These are phyloP conservation scores for Dromiciops gliroides DNA, from an alignment of 2,113 vertebrate species.

Conservation along the genomic window DNA sequence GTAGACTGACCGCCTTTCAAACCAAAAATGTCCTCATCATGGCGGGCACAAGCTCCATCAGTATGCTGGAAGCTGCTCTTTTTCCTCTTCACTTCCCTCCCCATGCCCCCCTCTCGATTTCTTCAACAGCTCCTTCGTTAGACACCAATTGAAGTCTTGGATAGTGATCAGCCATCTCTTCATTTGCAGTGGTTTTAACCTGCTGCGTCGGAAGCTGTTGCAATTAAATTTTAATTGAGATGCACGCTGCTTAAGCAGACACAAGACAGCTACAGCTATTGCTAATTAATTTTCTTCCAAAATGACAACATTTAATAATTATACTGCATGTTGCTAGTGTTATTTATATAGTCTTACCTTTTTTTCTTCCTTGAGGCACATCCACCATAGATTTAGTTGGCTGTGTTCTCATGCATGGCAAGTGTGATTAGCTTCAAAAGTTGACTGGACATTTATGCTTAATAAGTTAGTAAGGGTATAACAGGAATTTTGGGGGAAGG, in stretches of 20 bases:
- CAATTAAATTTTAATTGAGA: constrained; percentile 89
- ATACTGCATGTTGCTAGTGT: constrained; percentile 75
- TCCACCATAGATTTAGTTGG: constrained; percentile 71
- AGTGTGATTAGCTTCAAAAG: constrained; percentile 65
- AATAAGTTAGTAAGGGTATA: not conserved
- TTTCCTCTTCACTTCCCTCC: constrained; percentile 3
- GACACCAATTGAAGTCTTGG: constrained; percentile 32
- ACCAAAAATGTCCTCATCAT: not conserved
- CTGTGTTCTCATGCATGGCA: constrained; percentile 66
- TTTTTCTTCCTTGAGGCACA: constrained; percentile 54
- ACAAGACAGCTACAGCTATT: constrained; percentile 84
- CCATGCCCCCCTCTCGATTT: constrained; percentile 24
- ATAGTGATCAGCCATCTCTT: constrained; percentile 56
- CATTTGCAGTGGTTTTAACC: constrained; percentile 78
- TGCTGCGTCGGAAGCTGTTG: constrained; percentile 82
- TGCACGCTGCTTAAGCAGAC: constrained; percentile 84
- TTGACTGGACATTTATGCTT: constrained; percentile 52
- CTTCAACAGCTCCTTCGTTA: constrained; percentile 19
- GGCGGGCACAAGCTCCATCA: rapidly evolving
- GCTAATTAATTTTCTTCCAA: constrained; percentile 87
- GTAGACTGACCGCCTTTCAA: not conserved
- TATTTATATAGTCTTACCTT: constrained; percentile 77
- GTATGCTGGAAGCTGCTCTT: not conserved
- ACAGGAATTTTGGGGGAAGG: not conserved
- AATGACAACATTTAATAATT: constrained; percentile 87